phyloP scores from a whole-genome alignment of 2,113 vertebrate genomes.

The Nothobranchius furzeri region DNA sequence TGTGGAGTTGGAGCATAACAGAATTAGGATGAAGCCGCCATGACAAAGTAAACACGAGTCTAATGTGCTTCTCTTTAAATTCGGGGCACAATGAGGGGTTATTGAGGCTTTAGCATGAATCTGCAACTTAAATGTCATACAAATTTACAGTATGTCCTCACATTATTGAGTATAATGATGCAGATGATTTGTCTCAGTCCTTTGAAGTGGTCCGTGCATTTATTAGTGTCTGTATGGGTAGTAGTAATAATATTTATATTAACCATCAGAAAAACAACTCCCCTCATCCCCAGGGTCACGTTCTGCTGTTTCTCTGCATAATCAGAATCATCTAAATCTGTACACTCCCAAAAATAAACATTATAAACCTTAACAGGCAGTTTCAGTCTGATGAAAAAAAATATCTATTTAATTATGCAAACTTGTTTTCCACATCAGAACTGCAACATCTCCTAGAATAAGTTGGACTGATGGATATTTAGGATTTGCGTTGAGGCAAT shows the following conservation, averaged over 20 bases:
- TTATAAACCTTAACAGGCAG: too few relatives aligned
- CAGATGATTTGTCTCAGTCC: slow-evolving; percentile 10
- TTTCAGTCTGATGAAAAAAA: too few relatives aligned
- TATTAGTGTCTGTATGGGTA: slow-evolving; percentile 2
- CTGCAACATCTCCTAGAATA: too few relatives aligned
- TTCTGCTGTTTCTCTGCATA: too few relatives aligned
- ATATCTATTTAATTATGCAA: too few relatives aligned
- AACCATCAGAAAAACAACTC: not conserved
- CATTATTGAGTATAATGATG: slow-evolving; percentile 25
- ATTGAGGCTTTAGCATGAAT: slow-evolving; percentile 40
- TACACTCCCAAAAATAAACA: too few relatives aligned
- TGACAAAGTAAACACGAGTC: slow-evolving; percentile 54
- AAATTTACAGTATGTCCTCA: slow-evolving; percentile 41
- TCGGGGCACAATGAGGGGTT: slow-evolving; percentile 43
- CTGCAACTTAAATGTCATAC: slow-evolving; percentile 48
- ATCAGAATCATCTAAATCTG: too few relatives aligned
- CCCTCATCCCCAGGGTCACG: too few relatives aligned
- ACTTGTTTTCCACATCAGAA: too few relatives aligned
- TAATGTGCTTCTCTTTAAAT: slow-evolving; percentile 44
- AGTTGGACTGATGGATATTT: too few relatives aligned
- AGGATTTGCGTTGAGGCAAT: too few relatives aligned
- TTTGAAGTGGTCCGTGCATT: not conserved
- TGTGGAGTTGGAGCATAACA: slow-evolving; percentile 17
- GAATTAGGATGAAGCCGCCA: slow-evolving; percentile 34
- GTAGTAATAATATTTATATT: not conserved